Conservation (phyloP, 1,140 invertebrate genomes). For the Carposina sasakii region DNA sequence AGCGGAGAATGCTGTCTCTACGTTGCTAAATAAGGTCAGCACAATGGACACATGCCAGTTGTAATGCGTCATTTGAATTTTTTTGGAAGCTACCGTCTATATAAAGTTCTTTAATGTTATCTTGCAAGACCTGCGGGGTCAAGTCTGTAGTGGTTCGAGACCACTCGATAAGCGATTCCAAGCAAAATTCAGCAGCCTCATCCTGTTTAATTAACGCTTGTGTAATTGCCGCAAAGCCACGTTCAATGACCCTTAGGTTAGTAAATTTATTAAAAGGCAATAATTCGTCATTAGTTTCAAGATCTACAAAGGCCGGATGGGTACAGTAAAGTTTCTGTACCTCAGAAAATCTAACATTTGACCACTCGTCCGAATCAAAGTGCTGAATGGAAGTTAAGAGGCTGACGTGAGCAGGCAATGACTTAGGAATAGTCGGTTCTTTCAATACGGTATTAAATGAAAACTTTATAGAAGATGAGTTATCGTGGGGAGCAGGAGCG, state of each 20-base stretch:
- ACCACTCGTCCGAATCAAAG: background rate
- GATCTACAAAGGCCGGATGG: background rate
- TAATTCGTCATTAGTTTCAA: background rate
- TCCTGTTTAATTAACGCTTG: background rate
- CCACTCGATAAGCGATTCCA: background rate
- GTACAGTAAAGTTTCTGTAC: constrained; percentile 1
- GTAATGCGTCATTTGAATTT: background rate
- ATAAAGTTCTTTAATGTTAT: background rate
- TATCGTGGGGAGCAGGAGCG: background rate
- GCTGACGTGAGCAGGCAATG: background rate
- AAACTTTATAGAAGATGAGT: background rate
- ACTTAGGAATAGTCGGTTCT: constrained; percentile 4
- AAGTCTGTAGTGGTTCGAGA: background rate
- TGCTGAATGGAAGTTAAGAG: background rate
- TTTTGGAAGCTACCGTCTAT: background rate
- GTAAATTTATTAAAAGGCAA: background rate
- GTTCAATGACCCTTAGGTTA: too few species aligned
- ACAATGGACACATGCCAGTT: background rate
- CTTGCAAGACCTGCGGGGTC: background rate
- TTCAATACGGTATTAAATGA: constrained; percentile 3
- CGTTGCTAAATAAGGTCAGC: background rate
- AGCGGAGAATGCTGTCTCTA: background rate
- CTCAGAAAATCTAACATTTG: background rate
- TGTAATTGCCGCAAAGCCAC: background rate
- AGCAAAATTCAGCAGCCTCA: background rate